Evolutionary conservation across 2,113 vertebrate genomes (phyloP).

Genomic region (Smithornis capensis): DNA sequence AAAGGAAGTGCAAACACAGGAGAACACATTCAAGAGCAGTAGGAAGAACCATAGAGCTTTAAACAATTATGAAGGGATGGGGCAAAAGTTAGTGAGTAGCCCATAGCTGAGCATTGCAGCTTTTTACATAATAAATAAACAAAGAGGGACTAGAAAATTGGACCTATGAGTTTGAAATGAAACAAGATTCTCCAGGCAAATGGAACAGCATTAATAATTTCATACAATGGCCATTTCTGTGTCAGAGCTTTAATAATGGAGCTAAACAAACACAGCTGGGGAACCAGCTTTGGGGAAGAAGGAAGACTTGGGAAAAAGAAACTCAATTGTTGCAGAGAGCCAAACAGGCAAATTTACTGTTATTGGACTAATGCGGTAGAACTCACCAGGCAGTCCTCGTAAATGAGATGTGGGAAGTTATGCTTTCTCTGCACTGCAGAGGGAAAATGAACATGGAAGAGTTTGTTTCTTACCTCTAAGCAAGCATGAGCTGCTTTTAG

Average conservation of each 20-base stretch:
- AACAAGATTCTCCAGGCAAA: neutral
- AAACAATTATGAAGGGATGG: neutral
- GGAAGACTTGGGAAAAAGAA: neutral
- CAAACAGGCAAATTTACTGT: neutral
- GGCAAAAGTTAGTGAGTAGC: neutral
- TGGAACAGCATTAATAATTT: neutral
- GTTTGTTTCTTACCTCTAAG: neutral
- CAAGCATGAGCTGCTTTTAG: neutral
- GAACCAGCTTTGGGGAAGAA: neutral
- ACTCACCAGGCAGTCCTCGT: neutral
- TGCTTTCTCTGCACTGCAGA: neutral
- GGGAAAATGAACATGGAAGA: neutral
- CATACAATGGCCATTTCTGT: neutral
- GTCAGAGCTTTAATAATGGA: neutral
- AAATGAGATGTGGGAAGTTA: neutral
- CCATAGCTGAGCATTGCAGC: neutral
- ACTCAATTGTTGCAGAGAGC: neutral
- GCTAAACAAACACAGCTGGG: slow-evolving; percentile 27
- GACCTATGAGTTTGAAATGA: neutral
- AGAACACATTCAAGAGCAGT: neutral
- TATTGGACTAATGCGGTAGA: neutral
- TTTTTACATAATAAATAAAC: neutral
- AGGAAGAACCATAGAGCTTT: neutral
- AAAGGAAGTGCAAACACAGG: neutral
- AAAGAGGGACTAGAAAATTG: neutral